Evolutionary conservation across 2,888 invertebrate species (phyloP).

Genomic region (Andrena bucephala): DNA sequence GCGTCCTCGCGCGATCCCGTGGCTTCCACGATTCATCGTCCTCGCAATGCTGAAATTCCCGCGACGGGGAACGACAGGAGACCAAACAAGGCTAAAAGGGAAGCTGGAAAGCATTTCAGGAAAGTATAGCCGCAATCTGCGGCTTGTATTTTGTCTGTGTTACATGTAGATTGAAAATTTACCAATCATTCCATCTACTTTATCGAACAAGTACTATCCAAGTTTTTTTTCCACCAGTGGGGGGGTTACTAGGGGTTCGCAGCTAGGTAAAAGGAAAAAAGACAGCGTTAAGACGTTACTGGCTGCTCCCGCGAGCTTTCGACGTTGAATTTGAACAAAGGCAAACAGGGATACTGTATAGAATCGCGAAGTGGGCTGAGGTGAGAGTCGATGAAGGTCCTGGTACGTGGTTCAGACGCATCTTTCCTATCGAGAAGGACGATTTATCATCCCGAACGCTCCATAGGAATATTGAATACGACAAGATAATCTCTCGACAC

Average conservation of each 20-base stretch:
- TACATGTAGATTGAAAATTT: not conserved
- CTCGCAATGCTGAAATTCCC: conserved; percentile 23
- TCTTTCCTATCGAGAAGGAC: conserved; percentile 79
- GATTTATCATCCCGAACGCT: conserved; percentile 84
- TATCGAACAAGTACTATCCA: not conserved
- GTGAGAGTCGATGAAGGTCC: conserved; percentile 62
- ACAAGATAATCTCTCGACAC: conserved; percentile 84
- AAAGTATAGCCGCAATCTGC: not conserved
- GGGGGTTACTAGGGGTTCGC: not conserved
- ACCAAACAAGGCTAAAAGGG: not conserved
- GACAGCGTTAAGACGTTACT: conserved; percentile 29
- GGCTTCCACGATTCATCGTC: conserved; percentile 60
- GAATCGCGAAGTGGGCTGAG: conserved; percentile 40
- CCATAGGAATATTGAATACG: conserved; percentile 85
- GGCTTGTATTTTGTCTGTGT: not conserved
- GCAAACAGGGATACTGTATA: conserved; percentile 8
- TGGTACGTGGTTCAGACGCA: conserved; percentile 69
- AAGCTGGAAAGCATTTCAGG: not conserved
- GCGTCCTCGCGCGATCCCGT: conserved; percentile 56
- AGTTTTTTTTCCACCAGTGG: not conserved
- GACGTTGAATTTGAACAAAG: conserved; percentile 19
- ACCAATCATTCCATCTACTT: not conserved
- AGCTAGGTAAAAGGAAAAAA: not conserved
- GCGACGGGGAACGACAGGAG: conserved; percentile 5
- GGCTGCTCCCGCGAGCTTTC: conserved; percentile 14